Evolutionary conservation across 2,113 vertebrate species (phyloP).

Genomic region (Carlito syrichta): DNA sequence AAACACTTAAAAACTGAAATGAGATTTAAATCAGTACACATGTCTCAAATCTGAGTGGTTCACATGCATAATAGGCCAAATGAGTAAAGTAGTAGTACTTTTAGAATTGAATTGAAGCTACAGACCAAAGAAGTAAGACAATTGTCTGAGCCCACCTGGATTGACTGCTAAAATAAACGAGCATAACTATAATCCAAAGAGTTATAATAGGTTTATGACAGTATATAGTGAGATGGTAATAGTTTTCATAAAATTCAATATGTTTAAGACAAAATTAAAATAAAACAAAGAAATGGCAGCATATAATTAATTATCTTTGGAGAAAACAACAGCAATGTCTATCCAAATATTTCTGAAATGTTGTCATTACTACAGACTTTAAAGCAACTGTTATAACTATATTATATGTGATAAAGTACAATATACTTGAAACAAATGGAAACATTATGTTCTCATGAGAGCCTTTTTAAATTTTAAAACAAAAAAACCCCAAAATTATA

Average conservation of each 20-base stretch:
- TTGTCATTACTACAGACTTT: not conserved
- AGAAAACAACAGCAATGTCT: not conserved
- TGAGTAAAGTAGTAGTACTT: not conserved
- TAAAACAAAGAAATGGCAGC: not conserved
- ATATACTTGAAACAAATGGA: not conserved
- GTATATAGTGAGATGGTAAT: no score
- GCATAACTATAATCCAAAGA: no score
- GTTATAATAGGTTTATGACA: no score
- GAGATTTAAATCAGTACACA: not conserved
- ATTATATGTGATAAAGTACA: not conserved
- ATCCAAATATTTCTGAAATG: not conserved
- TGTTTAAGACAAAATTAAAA: not conserved
- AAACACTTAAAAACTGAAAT: not conserved
- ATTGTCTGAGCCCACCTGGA: not conserved
- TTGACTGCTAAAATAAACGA: not conserved
- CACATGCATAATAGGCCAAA: not conserved
- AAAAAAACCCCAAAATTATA: not conserved
- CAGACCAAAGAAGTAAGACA: not conserved
- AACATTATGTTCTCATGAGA: not conserved
- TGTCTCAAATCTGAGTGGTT: not conserved
- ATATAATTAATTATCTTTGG: not conserved
- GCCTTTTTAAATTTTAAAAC: not conserved
- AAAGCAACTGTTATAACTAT: not conserved
- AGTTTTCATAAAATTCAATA: no score
- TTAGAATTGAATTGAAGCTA: not conserved